Base-by-base conservation (phyloP, 2,797 vertebrate genomes). In the Ctenopoma kingsleyae region DNA sequence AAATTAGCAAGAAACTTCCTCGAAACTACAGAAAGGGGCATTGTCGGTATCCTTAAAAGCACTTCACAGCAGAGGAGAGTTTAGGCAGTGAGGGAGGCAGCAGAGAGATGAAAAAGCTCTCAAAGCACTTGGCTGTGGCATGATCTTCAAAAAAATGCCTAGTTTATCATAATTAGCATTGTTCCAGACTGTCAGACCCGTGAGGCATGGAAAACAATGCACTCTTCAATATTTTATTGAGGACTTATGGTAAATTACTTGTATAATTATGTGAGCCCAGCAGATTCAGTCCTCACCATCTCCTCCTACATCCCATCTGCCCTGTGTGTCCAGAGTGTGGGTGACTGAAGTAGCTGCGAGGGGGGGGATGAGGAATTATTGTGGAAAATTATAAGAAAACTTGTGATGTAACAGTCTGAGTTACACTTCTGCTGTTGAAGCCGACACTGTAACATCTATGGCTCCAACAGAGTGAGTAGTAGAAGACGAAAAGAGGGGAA, bases 251-350 rank as follows among this genome's bases (percentile, higher is more conserved):
- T 84, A 78, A 82, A 90, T 82, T 62, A 78, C 86, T 89, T 78
- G 77, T 87, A 77, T 85, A 85, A 91, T 86, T 89, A 87, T 86
- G 78, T 74, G 85, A 87, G 80, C 72, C 61, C 10, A 27, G 81
- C 83, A 81, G 81, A 88, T 81, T 86, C 78, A 78, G 86, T 88
- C 88, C 65, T 91, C 80, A 74, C 74, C 40, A 69, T 87, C 89
- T 91, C 91, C 92, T 91, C 92, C 92, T 89, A 91, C 92, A 91
- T 89, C 90, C 92, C 92, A 93, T 93, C 92, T 93, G 92, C 89
- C 91, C 90, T 77, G 78, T 62, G 67, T 89, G 91, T 91, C 92
- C 91, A 91, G 85, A 88, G 85, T 88, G 92, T 90, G 90, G 90
- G 85, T 91, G 90, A 88, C 79, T 91, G 87, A 86, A 89, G 79